Evolutionary conservation across 2,888 invertebrate genomes (phyloP).

Genomic region (Scaptomyza polygonia): DNA sequence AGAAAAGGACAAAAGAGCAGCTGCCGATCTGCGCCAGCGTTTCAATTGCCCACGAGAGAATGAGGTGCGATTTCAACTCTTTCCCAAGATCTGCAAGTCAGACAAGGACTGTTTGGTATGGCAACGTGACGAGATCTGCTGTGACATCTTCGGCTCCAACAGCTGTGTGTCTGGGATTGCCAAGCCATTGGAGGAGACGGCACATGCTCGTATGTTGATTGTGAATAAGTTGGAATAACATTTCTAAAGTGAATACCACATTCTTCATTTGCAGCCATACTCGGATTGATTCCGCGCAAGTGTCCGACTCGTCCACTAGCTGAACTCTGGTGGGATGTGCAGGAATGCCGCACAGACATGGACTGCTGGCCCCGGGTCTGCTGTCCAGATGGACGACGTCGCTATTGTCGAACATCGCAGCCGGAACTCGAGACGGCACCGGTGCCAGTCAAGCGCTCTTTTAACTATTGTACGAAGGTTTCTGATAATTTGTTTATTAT

Average conservation of each 20-base stretch:
- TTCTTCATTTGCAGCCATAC: constrained; percentile 85
- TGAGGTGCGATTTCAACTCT: constrained; percentile 84
- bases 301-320: constrained; percentile 89
- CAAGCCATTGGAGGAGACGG: constrained; percentile 85
- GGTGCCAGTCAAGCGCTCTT: constrained; percentile 87
- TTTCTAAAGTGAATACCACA: neutral
- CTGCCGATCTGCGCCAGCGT: constrained; percentile 66
- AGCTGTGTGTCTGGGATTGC: constrained; percentile 87
- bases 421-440: constrained; percentile 87
- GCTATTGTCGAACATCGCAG: constrained; percentile 89
- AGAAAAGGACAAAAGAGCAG: constrained; percentile 80
- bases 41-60: constrained; percentile 84
- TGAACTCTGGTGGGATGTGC: constrained; percentile 89
- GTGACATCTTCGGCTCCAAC: constrained; percentile 84
- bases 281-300: constrained; percentile 89
- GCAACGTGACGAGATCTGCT: constrained; percentile 83
- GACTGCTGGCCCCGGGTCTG: constrained; percentile 92
- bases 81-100: constrained; percentile 82
- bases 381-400: constrained; percentile 89
- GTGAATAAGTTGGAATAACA: rapidly evolving
- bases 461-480: constrained; percentile 87
- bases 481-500: neutral
- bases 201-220: constrained; percentile 78
- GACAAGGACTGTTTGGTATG: constrained; percentile 82
- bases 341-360: constrained; percentile 88